Base-by-base conservation (phyloP, 2,888 invertebrate species). In the Mesodorylaimus sp. region DNA sequence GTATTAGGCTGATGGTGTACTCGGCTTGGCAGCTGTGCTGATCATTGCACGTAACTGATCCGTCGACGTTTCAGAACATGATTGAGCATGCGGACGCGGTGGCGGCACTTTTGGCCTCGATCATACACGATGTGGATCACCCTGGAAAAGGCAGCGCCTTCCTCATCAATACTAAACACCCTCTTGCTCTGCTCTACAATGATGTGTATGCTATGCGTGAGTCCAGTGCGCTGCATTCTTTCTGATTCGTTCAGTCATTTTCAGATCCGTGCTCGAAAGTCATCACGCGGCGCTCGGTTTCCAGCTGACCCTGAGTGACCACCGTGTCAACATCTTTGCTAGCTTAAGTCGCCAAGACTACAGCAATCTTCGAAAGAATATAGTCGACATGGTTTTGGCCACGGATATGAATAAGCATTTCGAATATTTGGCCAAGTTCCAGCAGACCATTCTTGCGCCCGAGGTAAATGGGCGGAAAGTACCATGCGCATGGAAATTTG, bases 401-500 rank as follows among this genome's bases (percentile, higher is more conserved):
- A 97, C 95, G 2, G 95, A 97, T 73, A 95, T 97, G 91, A 87
- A 88, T 53, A 85, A 87, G 68, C 95, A 97, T 73, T 95, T 93
- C 70, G 93, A 95, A 70, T 89, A 93, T 68, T 75, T 95, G 62
- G 83, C 89, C 62, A 95, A 91, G 73, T 95, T 95, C 71, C 61
- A 61, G 50, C 58, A 61, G 48, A 56, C 59, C 47, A 48, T 59
- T 24, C 16, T 32, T 32, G 32, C 10, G n/a, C n/a, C n/a, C n/a
- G n/a, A n/a, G n/a, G n/a, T n/a, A n/a, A n/a, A n/a, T n/a, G n/a
- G n/a, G n/a, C n/a, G 16, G 32, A 32, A 32, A 10, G 32, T 10
- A 10, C 32, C 32, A 32, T 32, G 32, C 32, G 32, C 16, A 32
- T 39, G 7, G 13, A 21, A 39, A 39, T 16, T 16, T 32, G 32